Conservation (phyloP, 2,888 invertebrate species). For the Volucella inflata region DNA sequence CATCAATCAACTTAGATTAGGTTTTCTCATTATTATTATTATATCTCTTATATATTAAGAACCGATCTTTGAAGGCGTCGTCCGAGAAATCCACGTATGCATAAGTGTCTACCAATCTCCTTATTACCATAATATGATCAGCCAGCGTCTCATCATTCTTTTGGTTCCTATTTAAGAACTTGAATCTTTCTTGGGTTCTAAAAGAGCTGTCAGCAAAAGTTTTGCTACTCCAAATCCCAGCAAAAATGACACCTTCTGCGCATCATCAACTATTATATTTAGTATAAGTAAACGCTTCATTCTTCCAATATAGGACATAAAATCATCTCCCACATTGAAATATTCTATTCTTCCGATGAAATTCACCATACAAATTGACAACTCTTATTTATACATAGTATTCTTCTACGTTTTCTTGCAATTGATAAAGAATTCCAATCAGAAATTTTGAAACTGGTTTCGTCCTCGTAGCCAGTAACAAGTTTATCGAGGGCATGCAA, state of each 20-base stretch:
- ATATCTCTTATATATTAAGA: no score
- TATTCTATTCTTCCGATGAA: constrained; percentile 17
- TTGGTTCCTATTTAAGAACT: not conserved
- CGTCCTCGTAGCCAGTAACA: no score
- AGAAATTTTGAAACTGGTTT: no score
- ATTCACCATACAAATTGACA: not conserved
- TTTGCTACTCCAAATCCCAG: not conserved
- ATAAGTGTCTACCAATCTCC: not conserved
- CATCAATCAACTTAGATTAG: no score
- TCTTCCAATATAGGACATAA: not conserved
- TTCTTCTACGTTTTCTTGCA: no score
- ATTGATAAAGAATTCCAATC: no score
- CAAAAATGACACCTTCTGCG: not conserved
- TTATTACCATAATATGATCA: not conserved
- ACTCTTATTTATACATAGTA: no score
- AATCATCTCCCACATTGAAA: constrained; percentile 15
- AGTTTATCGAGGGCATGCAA: no score
- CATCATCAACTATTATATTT: not conserved
- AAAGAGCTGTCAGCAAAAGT: constrained; percentile 14
- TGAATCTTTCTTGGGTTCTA: constrained; percentile 14
- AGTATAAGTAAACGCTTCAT: constrained; percentile 2
- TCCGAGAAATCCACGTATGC: not conserved
- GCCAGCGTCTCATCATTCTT: not conserved
- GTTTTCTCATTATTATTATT: no score
- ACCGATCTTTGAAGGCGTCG: no score